A percentile compares a stretch with the other conserved stretches of the same genome.
These are phyloP conservation scores for Pseudomyrmex concolor DNA, from an alignment of 1,140 invertebrate species.

Conservation along the genomic window DNA sequence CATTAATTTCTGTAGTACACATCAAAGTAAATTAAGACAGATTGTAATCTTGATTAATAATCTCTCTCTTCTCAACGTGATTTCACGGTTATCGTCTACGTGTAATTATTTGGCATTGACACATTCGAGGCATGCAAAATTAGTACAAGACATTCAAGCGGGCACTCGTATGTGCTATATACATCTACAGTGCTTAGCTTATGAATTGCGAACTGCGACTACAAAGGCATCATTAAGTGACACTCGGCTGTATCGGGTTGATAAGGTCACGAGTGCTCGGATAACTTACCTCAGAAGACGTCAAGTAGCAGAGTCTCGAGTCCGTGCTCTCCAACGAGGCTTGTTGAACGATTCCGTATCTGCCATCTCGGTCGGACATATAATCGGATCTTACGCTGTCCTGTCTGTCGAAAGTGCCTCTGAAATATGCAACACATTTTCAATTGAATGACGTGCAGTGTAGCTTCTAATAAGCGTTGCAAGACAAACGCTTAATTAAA, in stretches of 20 bases:
- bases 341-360: constrained; percentile 95
- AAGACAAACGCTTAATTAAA: neutral
- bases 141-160: constrained; percentile 27
- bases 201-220: constrained; percentile 20
- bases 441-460: neutral
- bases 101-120: neutral
- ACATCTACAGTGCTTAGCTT: neutral
- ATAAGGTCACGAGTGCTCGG: constrained; percentile 78
- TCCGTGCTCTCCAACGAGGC: constrained; percentile 97
- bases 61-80: neutral
- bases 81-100: neutral
- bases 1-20: neutral
- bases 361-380: constrained; percentile 93
- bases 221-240: constrained; percentile 54
- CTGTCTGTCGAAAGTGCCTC: constrained; percentile 94
- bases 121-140: constrained; percentile 27
- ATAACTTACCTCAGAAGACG: constrained; percentile 96
- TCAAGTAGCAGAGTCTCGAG: constrained; percentile 96
- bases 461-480: neutral
- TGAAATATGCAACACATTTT: constrained; percentile 81
- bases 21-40: constrained; percentile 2
- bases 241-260: constrained; percentile 73
- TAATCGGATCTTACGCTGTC: constrained; percentile 95
- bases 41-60: neutral
- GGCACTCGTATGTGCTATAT: neutral